Percentiles rank a stretch among this genome's conserved stretches.
These are phyloP conservation scores for Bugula neritina DNA, from an alignment of 2,888 invertebrate species.

Conservation along the genomic window DNA sequence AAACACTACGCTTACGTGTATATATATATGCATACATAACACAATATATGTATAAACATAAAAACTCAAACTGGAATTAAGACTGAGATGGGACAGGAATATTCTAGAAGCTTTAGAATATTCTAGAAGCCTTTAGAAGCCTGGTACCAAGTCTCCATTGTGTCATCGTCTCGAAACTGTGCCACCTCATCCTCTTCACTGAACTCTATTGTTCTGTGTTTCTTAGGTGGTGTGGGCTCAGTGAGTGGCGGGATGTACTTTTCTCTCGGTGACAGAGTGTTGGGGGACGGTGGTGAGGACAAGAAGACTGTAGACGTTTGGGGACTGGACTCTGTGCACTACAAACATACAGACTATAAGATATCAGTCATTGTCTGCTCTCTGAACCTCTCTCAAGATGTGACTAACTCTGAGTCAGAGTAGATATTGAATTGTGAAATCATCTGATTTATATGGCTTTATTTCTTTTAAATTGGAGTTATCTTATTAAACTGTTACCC, in stretches of 20 bases:
- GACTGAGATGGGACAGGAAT: neutral
- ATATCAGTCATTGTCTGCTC: conserved; percentile 5
- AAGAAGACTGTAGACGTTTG: neutral
- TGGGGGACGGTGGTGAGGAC: neutral
- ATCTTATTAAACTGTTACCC: no score
- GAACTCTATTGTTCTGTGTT: neutral
- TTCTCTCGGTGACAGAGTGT: neutral
- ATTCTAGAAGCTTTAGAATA: neutral
- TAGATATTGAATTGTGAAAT: no score
- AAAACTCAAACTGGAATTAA: no score
- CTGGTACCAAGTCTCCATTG: conserved; percentile 18
- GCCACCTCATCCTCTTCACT: conserved; percentile 25
- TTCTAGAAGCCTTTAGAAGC: conserved; percentile 1
- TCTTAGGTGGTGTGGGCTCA: neutral
- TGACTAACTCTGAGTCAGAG: no score
- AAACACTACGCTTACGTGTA: no score
- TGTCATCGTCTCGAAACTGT: conserved; percentile 6
- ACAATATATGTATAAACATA: no score
- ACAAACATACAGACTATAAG: conserved; percentile 17
- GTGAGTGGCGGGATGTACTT: neutral
- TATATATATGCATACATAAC: no score
- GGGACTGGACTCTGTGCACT: neutral
- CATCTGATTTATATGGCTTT: no score
- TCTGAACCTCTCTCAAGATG: neutral
- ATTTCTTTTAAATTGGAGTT: no score